phyloP scores from a whole-genome alignment of 1,140 invertebrate species.

The Neodiprion pinetum region DNA sequence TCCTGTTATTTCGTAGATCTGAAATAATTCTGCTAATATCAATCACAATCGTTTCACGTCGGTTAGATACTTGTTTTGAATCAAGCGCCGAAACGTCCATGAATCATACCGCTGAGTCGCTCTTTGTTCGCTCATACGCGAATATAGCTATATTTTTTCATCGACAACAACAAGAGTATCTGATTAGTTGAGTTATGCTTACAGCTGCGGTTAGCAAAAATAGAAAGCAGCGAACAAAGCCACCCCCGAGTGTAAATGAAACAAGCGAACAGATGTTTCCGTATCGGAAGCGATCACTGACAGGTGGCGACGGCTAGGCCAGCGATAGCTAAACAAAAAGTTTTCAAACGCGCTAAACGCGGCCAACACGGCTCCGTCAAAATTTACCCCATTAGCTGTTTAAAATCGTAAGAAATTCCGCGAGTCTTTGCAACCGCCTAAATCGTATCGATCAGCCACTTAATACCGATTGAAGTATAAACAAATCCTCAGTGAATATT shows the following conservation, averaged over 20 bases:
- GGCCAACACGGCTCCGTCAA: not conserved
- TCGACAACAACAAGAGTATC: not conserved
- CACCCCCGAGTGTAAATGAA: not conserved
- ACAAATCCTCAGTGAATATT: slow-evolving; percentile 1
- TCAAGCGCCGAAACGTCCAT: no score
- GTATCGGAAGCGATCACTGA: not conserved
- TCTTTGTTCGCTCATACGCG: no score
- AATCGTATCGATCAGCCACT: not conserved
- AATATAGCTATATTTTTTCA: no score
- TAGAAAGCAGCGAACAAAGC: no score
- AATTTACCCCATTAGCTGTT: not conserved
- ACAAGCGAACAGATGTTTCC: not conserved
- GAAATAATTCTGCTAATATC: no score
- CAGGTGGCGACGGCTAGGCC: not conserved
- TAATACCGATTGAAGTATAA: not conserved
- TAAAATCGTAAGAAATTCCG: no score
- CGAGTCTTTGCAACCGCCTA: no score
- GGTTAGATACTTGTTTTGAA: no score
- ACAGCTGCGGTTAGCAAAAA: not conserved
- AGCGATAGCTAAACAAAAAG: not conserved
- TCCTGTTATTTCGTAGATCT: no score
- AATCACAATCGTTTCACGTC: no score
- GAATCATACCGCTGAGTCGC: no score
- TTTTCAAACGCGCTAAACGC: slow-evolving; percentile 5
- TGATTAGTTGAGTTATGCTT: not conserved